Evolutionary conservation across 2,888 invertebrate genomes (phyloP).

Genomic region (Unio pictorum): DNA sequence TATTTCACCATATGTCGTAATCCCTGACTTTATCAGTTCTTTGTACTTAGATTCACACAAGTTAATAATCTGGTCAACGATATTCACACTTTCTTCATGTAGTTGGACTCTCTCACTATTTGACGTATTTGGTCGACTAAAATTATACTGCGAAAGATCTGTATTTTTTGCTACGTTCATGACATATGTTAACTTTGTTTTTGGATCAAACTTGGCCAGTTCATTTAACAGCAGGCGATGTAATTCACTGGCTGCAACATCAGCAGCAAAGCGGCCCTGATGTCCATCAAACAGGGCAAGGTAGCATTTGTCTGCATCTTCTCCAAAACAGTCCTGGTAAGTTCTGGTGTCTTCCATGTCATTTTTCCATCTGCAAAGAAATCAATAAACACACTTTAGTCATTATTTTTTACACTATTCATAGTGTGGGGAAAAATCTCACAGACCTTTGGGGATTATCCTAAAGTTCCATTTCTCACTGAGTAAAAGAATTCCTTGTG

Average conservation of each 20-base stretch:
- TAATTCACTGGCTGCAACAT: conserved; percentile 63
- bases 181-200: conserved; percentile 53
- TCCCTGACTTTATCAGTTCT: conserved; percentile 37
- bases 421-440: not conserved
- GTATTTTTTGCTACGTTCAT: conserved; percentile 45
- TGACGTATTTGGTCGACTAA: conserved; percentile 47
- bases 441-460: not conserved
- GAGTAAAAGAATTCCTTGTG: too few species aligned
- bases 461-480: not conserved
- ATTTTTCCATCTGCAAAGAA: conserved; percentile 56
- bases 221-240: conserved; percentile 64
- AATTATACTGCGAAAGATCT: conserved; percentile 47
- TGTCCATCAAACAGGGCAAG: conserved; percentile 67
- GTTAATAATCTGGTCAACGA: conserved; percentile 62
- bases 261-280: conserved; percentile 65
- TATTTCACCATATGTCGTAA: not conserved
- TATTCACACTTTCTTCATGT: conserved; percentile 53
- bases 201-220: conserved; percentile 66
- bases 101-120: conserved; percentile 49
- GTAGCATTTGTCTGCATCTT: conserved; percentile 63
- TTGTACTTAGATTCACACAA: conserved; percentile 62
- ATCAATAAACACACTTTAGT: not conserved
- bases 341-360: conserved; percentile 67
- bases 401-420: conserved; percentile 17
- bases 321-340: conserved; percentile 67